Evolutionary conservation across 2,113 vertebrate genomes (phyloP).

Genomic region (Heptranchias perlo): DNA sequence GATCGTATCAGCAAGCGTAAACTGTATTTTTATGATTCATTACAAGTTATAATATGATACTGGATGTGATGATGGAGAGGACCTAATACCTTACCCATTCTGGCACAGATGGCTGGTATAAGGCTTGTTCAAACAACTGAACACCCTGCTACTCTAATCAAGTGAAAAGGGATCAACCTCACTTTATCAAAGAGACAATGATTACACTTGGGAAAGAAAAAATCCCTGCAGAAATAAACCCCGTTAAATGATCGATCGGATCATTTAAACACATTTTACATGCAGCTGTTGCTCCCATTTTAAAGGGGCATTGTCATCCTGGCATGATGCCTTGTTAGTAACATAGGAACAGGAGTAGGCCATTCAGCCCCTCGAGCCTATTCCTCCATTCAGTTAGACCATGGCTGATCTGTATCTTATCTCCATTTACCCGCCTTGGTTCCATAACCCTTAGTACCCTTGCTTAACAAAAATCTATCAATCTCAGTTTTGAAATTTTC

Average conservation of each 20-base stretch:
- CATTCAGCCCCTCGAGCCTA: not conserved
- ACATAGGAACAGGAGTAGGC: not conserved
- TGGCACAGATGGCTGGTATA: not conserved
- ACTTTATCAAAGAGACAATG: not conserved
- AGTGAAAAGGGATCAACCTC: not conserved
- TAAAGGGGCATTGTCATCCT: not conserved
- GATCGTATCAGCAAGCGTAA: not conserved
- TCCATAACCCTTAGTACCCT: too few relatives aligned
- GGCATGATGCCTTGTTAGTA: not conserved
- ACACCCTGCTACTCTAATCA: not conserved
- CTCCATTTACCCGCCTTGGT: too few relatives aligned
- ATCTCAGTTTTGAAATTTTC: too few relatives aligned
- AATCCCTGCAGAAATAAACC: not conserved
- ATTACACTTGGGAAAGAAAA: too few relatives aligned
- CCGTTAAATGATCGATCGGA: not conserved
- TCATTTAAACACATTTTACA: not conserved
- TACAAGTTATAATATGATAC: not conserved
- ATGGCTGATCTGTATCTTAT: not conserved
- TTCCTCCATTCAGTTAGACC: not conserved
- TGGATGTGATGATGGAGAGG: not conserved
- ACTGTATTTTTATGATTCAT: constrained; percentile 23
- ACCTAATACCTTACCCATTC: not conserved
- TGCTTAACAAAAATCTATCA: too few relatives aligned
- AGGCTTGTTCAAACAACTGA: not conserved
- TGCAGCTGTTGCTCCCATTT: not conserved